Evolutionary conservation across 2,113 vertebrate species (phyloP), one percentile per base, ranked within the genome.

Genomic region (Anoura caudifer): DNA sequence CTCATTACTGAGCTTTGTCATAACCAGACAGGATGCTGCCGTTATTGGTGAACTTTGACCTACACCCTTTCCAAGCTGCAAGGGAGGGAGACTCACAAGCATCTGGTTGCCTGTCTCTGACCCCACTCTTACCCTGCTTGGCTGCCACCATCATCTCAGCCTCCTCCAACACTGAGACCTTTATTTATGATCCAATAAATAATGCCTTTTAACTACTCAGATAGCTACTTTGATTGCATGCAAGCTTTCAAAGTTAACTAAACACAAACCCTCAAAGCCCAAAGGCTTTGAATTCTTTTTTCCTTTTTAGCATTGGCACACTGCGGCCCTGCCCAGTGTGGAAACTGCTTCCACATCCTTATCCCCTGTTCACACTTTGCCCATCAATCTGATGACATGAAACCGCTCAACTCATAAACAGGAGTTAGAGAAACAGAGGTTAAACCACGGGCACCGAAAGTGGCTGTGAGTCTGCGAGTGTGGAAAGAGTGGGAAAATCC

Each of bases 401-500:
- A 98, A 98, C 98, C 97, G 54, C 98, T 98, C 97, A 88, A 98
- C 98, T 98, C 97, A 97, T 98, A 98, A 98, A 98, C 90, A 98
- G 96, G 97, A 98, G 96, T 98, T 98, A 98, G 98, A 97, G 98
- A 98, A 98, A 98, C 98, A 97, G 98, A 98, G 98, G 98, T 98
- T 98, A 98, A 98, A 98, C 98, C 98, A 98, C 97, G 96, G 98
- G 97, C 97, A 98, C 97, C 94, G 86, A 97, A 98, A 98, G 97
- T 94, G 98, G 98, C 98, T 98, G 98, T 95, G 94, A 97, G 97
- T 96, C 97, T 98, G 95, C 52, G 90, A 98, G 97, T 98, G 98
- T 98, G 98, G 98, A 98, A 98, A 98, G 97, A 98, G 98, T 98
- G 98, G 98, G 95, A 97, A 98, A 98, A 97, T 98, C 98, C 98